Evolutionary conservation across 2,113 vertebrate species (phyloP).

Genomic region (Casuarius casuarius): DNA sequence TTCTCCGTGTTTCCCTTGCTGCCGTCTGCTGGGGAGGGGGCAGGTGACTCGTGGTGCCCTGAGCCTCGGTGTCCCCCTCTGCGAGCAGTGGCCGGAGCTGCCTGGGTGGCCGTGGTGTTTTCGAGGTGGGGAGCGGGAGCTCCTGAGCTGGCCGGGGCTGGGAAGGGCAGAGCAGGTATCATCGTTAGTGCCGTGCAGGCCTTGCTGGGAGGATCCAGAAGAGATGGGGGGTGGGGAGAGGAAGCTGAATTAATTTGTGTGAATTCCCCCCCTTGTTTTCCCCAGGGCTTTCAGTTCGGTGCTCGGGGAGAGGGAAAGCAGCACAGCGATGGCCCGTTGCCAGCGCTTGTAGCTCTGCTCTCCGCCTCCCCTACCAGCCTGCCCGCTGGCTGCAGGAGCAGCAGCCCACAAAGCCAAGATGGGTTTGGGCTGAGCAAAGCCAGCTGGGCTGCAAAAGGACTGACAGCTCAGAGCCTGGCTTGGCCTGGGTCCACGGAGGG

Average conservation of each 20-base stretch:
- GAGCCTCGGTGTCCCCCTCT: neutral
- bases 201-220: rapidly evolving
- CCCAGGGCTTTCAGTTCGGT: rapidly evolving
- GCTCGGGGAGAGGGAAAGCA: neutral
- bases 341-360: neutral
- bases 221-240: no score
- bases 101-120: rapidly evolving
- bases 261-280: neutral
- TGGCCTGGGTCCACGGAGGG: neutral
- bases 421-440: slow-evolving; percentile 1
- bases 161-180: neutral
- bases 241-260: rapidly evolving
- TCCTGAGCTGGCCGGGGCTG: rapidly evolving
- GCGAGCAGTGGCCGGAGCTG: neutral
- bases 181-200: rapidly evolving
- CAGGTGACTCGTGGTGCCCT: rapidly evolving
- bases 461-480: neutral
- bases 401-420: neutral
- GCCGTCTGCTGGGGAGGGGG: neutral
- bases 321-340: neutral
- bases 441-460: neutral
- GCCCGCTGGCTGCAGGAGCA: neutral
- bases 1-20: neutral
- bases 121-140: rapidly evolving
- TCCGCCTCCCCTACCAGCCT: neutral